A percentile compares a stretch with the other conserved stretches of the same genome.
phyloP scores from a whole-genome alignment of 1,140 invertebrate species.

The Drosophila tsacasi region DNA sequence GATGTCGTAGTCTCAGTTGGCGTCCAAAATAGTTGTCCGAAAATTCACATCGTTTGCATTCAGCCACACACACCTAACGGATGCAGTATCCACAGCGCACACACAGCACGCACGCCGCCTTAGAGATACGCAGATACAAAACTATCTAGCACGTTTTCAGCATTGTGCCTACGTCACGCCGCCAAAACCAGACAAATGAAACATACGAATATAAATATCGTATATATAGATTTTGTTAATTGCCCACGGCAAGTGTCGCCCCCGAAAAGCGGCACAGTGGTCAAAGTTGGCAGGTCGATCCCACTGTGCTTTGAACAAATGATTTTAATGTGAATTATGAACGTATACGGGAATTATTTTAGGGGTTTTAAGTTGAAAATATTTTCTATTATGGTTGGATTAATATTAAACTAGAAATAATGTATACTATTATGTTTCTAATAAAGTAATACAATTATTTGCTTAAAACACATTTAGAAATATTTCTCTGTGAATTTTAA shows the following conservation, averaged over 20 bases:
- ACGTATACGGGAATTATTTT: background rate
- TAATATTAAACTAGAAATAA: background rate
- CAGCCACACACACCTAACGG: conserved; percentile 80
- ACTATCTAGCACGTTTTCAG: conserved; percentile 73
- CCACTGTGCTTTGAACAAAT: conserved; percentile 29
- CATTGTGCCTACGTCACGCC: conserved; percentile 70
- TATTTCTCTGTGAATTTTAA: background rate
- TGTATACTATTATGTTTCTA: too few species aligned
- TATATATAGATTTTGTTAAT: conserved; percentile 65
- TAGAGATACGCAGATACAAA: conserved; percentile 53
- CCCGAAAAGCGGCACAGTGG: conserved; percentile 50
- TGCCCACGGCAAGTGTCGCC: conserved; percentile 69
- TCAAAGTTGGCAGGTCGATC: background rate
- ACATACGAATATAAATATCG: conserved; percentile 43
- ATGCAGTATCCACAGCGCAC: conserved; percentile 61
- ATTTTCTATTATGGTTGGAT: background rate
- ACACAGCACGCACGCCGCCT: conserved; percentile 38
- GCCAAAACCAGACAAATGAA: conserved; percentile 69
- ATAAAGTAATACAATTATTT: too few species aligned
- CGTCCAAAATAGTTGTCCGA: conserved; percentile 60
- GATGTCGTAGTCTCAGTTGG: conserved; percentile 13
- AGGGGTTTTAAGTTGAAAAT: background rate
- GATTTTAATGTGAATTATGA: background rate
- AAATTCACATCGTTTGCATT: conserved; percentile 80
- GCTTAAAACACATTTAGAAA: too few species aligned